These are phyloP conservation scores for Gandaritis pyraliata DNA, from an alignment of 2,888 invertebrate genomes.

Conservation along the genomic window DNA sequence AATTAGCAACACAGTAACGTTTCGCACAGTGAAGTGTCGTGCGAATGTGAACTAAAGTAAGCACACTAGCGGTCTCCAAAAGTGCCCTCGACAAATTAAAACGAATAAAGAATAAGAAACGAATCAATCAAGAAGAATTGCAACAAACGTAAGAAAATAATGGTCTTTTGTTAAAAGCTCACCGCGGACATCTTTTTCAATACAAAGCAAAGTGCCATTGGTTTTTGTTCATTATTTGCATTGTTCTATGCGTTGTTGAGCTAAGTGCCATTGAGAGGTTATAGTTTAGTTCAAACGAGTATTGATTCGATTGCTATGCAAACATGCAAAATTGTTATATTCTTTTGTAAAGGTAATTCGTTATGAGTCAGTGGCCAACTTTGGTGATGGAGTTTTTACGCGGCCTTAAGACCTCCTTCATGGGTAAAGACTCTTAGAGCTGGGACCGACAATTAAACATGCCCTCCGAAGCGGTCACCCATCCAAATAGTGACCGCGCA, in stretches of 20 bases:
- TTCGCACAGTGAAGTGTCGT: constrained; percentile 54
- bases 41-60: constrained; percentile 43
- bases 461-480: no score
- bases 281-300: constrained; percentile 54
- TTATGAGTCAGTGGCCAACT: no score
- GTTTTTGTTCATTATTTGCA: constrained; percentile 67
- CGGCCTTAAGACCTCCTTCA: no score
- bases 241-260: constrained; percentile 62
- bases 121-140: constrained; percentile 69
- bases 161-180: constrained; percentile 60
- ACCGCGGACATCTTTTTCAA: constrained; percentile 71
- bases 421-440: no score
- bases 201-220: constrained; percentile 69
- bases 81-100: constrained; percentile 57
- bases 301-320: constrained; percentile 14
- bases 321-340: not conserved
- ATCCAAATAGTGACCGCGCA: no score
- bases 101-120: constrained; percentile 59
- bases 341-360: no score
- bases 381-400: no score
- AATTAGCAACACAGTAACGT: constrained; percentile 14
- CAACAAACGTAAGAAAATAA: constrained; percentile 80
- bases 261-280: constrained; percentile 55
- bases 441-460: no score
- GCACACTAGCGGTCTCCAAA: constrained; percentile 52